phyloP scores from a whole-genome alignment of 2,888 invertebrate genomes.

The Melanotus villosus region DNA sequence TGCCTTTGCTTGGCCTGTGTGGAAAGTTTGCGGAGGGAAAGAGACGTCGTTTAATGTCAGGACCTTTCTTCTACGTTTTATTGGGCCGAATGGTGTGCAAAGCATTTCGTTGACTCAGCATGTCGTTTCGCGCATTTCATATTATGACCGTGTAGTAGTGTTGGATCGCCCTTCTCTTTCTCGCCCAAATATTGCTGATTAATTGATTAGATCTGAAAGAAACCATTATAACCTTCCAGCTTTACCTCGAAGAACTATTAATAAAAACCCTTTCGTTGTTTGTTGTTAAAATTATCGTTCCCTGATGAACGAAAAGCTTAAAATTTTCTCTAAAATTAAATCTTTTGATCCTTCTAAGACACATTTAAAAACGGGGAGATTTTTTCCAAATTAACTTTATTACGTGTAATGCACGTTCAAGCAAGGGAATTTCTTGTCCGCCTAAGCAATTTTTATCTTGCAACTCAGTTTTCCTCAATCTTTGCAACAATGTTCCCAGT shows the following conservation, averaged over 20 bases:
- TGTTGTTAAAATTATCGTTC: too few species aligned
- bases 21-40: slow-evolving; percentile 19
- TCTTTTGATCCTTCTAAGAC: too few species aligned
- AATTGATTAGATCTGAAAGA: neutral
- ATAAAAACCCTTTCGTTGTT: too few species aligned
- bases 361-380: too few species aligned
- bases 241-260: too few species aligned
- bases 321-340: too few species aligned
- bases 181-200: neutral
- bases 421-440: too few species aligned
- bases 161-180: neutral
- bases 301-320: too few species aligned
- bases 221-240: neutral
- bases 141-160: slow-evolving; percentile 25
- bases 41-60: slow-evolving; percentile 12
- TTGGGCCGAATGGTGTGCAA: slow-evolving; percentile 24
- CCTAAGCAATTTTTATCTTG: too few species aligned
- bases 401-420: neutral
- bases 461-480: neutral
- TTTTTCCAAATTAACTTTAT: slow-evolving; percentile 5
- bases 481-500: slow-evolving; percentile 12
- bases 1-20: neutral
- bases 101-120: slow-evolving; percentile 45
- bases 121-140: slow-evolving; percentile 42
- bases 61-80: slow-evolving; percentile 28